phyloP scores from a whole-genome alignment of 2,797 vertebrate genomes.

The Lepus townsendii region DNA sequence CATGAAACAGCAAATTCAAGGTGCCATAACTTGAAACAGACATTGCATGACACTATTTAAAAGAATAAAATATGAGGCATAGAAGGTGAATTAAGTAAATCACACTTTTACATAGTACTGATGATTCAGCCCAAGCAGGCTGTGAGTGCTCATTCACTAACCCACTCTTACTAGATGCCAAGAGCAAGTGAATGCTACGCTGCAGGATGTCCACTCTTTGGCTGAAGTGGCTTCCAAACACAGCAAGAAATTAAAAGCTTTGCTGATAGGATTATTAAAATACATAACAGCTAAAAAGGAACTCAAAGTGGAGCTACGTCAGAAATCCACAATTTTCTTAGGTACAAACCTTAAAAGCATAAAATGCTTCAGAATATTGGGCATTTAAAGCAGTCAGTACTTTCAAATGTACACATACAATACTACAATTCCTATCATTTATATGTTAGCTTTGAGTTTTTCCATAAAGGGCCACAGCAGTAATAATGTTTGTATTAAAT shows the following conservation, averaged over 20 bases:
- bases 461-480: background rate
- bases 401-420: background rate
- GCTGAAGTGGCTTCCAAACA: constrained; percentile 27
- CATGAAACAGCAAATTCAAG: constrained; percentile 64
- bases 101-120: constrained; percentile 78
- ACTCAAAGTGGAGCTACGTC: constrained; percentile 9
- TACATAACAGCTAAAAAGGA: background rate
- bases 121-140: constrained; percentile 77
- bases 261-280: constrained; percentile 57
- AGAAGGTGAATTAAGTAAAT: constrained; percentile 82
- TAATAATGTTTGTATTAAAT: background rate
- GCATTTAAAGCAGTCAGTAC: background rate
- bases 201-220: constrained; percentile 42
- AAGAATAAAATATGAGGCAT: constrained; percentile 77
- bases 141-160: constrained; percentile 78
- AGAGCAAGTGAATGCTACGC: constrained; percentile 51
- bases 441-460: background rate
- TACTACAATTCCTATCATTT: background rate
- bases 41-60: constrained; percentile 72
- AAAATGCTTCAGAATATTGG: background rate
- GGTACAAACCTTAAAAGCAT: background rate
- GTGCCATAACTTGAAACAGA: constrained; percentile 76
- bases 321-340: constrained; percentile 46
- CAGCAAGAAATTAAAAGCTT: constrained; percentile 75
- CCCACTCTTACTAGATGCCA: constrained; percentile 64